A percentile compares a stretch with the other conserved stretches of the same genome.
These are phyloP conservation scores for Hippasteria phrygiana DNA, from an alignment of 53 echinoderm and acorn worm species.

Conservation along the genomic window DNA sequence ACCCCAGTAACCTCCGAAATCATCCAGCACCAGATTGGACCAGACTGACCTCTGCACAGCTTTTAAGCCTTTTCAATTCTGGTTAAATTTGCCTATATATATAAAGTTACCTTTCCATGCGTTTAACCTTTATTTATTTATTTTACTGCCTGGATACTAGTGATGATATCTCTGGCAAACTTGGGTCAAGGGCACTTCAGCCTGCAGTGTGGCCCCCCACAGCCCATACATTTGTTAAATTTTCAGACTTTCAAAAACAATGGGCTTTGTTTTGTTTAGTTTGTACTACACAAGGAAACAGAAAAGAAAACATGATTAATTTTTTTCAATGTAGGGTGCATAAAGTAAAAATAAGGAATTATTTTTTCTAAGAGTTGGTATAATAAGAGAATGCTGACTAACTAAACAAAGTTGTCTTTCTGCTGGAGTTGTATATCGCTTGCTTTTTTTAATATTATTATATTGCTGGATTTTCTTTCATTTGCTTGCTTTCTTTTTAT, in stretches of 20 bases:
- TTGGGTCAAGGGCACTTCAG: constrained; percentile 9
- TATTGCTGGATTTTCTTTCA: too few relatives aligned
- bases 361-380: too few relatives aligned
- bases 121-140: constrained; percentile 11
- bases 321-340: background rate
- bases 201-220: background rate
- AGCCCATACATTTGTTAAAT: background rate
- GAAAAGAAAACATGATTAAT: background rate
- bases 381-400: too few relatives aligned
- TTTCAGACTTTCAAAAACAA: background rate
- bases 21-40: background rate
- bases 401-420: too few relatives aligned
- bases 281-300: background rate
- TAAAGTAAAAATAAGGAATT: too few relatives aligned
- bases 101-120: background rate
- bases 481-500: too few relatives aligned
- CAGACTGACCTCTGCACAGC: background rate
- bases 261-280: background rate
- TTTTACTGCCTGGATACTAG: background rate
- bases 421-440: too few relatives aligned
- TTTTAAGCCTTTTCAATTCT: background rate
- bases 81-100: background rate
- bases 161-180: background rate
- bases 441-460: too few relatives aligned
- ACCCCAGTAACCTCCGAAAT: too few relatives aligned